Percentiles rank a stretch among this genome's conserved stretches.
phyloP scores from a whole-genome alignment of 2,888 invertebrate species.

The Pyrochroa serraticornis region DNA sequence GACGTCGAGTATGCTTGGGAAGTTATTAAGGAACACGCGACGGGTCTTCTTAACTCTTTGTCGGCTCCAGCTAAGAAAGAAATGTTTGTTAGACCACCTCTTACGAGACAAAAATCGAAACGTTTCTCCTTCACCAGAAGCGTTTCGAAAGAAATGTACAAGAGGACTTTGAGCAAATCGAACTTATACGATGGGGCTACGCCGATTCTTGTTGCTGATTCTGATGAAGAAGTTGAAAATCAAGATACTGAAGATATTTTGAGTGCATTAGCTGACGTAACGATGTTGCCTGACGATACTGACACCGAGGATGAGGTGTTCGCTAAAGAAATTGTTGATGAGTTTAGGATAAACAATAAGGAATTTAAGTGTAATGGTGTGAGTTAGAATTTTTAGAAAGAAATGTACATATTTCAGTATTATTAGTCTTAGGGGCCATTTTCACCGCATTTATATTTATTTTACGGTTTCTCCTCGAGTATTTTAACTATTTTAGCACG shows the following conservation, averaged over 20 bases:
- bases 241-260: constrained; percentile 40
- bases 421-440: constrained; percentile 28
- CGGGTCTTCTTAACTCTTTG: constrained; percentile 61
- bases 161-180: constrained; percentile 60
- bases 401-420: constrained; percentile 30
- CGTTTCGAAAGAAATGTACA: constrained; percentile 63
- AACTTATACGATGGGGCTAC: constrained; percentile 63
- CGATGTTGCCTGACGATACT: constrained; percentile 23
- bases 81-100: constrained; percentile 56
- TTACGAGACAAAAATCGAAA: constrained; percentile 62
- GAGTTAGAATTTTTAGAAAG: constrained; percentile 18
- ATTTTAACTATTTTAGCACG: too few species aligned
- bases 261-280: constrained; percentile 37
- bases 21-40: constrained; percentile 66
- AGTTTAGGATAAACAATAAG: constrained; percentile 37
- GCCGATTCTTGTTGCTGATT: constrained; percentile 63
- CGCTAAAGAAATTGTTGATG: constrained; percentile 38
- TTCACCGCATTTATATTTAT: constrained; percentile 2
- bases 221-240: constrained; percentile 50
- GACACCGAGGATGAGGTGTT: constrained; percentile 42
- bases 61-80: constrained; percentile 55
- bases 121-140: constrained; percentile 65
- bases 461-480: background rate
- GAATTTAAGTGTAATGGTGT: constrained; percentile 42
- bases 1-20: constrained; percentile 74